phyloP scores from a whole-genome alignment of 1,140 invertebrate genomes.

The Plectrocnemia conspersa region DNA sequence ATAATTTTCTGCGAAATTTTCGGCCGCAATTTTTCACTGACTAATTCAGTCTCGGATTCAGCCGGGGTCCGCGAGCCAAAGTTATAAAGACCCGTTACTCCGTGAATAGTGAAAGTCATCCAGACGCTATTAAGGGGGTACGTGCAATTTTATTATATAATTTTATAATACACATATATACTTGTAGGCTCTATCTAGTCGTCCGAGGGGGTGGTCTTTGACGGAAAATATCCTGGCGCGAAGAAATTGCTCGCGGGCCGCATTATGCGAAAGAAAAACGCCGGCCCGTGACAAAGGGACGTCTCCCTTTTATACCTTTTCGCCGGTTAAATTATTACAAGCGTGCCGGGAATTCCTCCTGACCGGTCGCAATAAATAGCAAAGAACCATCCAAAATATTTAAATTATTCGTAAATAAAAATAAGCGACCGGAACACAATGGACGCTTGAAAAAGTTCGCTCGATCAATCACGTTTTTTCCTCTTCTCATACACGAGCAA shows the following conservation, averaged over 20 bases:
- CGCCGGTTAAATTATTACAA: conserved; percentile 22
- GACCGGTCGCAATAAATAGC: conserved; percentile 15
- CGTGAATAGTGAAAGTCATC: conserved; percentile 19
- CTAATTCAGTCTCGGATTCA: too few species aligned
- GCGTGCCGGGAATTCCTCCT: conserved; percentile 20
- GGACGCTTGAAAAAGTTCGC: too few species aligned
- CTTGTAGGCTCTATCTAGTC: too few species aligned
- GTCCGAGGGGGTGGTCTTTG: background rate
- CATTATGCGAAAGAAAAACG: conserved; percentile 22
- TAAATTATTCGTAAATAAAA: conserved; percentile 24
- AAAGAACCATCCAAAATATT: conserved; percentile 13
- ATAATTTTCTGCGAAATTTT: too few species aligned
- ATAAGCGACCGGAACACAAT: too few species aligned
- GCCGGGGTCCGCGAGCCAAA: too few species aligned
- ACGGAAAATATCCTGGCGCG: conserved; percentile 8
- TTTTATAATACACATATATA: too few species aligned
- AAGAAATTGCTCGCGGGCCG: background rate
- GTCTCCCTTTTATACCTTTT: conserved; percentile 21
- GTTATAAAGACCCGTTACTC: conserved; percentile 21
- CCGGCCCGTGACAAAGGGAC: conserved; percentile 18
- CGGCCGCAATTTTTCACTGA: too few species aligned
- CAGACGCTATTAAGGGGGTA: conserved; percentile 9
- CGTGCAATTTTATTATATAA: too few species aligned
- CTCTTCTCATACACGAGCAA: too few species aligned
- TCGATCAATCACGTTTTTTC: too few species aligned